phyloP scores from a whole-genome alignment of 1,140 invertebrate genomes.

The Muscidifurax raptorellus region DNA sequence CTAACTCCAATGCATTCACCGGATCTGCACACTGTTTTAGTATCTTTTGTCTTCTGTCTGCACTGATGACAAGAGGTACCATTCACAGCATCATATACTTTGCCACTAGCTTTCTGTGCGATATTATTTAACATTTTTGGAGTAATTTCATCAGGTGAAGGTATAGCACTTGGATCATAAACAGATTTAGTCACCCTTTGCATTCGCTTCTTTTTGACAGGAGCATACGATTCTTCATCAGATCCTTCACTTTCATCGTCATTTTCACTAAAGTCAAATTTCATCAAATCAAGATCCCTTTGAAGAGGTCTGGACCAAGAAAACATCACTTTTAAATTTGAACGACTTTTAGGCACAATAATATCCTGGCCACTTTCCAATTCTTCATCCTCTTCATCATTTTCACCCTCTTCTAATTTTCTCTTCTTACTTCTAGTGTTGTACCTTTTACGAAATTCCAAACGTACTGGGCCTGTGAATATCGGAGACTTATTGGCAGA shows the following conservation, averaged over 20 bases:
- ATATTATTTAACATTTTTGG: conserved; percentile 68
- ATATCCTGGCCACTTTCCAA: conserved; percentile 24
- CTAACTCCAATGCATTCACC: conserved; percentile 70
- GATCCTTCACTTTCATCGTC: conserved; percentile 46
- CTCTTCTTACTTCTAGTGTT: conserved; percentile 60
- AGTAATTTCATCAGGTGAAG: conserved; percentile 66
- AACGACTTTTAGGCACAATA: conserved; percentile 43
- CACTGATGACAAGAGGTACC: conserved; percentile 74
- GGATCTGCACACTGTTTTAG: conserved; percentile 73
- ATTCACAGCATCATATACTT: conserved; percentile 62
- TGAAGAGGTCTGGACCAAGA: conserved; percentile 63
- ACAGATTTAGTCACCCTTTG: conserved; percentile 41
- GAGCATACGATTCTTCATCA: conserved; percentile 18
- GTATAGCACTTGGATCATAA: conserved; percentile 58
- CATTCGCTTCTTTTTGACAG: conserved; percentile 28
- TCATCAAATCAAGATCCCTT: conserved; percentile 60
- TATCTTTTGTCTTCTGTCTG: conserved; percentile 74
- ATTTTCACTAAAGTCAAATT: conserved; percentile 58
- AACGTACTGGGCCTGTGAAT: neutral
- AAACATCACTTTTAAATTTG: conserved; percentile 60
- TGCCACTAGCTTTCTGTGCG: conserved; percentile 57
- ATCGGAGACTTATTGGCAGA: conserved; percentile 2
- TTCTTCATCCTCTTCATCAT: conserved; percentile 29
- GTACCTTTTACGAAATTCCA: conserved; percentile 54
- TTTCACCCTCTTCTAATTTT: conserved; percentile 24